phyloP scores from a whole-genome alignment of 2,888 invertebrate genomes.

The Rhyacophila evoluta region DNA sequence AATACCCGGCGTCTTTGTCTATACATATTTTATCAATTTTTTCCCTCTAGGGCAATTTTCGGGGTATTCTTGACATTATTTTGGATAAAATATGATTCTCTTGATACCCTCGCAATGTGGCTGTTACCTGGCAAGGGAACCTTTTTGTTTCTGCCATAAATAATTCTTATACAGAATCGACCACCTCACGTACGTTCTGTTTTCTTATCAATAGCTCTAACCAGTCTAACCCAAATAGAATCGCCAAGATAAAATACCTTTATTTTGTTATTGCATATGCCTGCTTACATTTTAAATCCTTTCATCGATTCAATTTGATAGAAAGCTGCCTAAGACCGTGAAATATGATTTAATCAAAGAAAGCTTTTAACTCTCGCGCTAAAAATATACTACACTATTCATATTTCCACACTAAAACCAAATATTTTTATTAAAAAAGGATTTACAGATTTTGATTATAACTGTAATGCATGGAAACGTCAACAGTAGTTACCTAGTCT shows the following conservation, averaged over 20 bases:
- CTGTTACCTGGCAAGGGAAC: constrained; percentile 42
- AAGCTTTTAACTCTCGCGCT: constrained; percentile 10
- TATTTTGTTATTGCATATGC: constrained; percentile 21
- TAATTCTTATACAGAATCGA: constrained; percentile 50
- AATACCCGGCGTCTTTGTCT: constrained; percentile 27
- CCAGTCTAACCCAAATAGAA: constrained; percentile 6
- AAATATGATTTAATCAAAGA: constrained; percentile 8
- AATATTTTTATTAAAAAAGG: too few relatives aligned
- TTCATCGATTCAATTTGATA: neutral
- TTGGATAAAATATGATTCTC: constrained; percentile 54
- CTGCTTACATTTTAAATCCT: constrained; percentile 24
- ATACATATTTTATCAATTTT: constrained; percentile 53
- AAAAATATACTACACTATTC: too few relatives aligned
- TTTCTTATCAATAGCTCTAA: constrained; percentile 44
- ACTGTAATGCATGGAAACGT: too few relatives aligned
- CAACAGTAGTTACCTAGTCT: too few relatives aligned
- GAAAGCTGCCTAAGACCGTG: neutral
- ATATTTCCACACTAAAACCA: too few relatives aligned
- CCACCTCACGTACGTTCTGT: constrained; percentile 40
- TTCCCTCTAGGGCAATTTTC: constrained; percentile 50
- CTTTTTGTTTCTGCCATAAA: constrained; percentile 47
- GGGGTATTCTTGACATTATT: constrained; percentile 50
- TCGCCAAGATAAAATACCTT: constrained; percentile 11
- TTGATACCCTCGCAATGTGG: constrained; percentile 43
- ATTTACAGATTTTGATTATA: too few relatives aligned